Conservation (phyloP, 2,888 invertebrate species). For the Tuberolachnus salignus region DNA sequence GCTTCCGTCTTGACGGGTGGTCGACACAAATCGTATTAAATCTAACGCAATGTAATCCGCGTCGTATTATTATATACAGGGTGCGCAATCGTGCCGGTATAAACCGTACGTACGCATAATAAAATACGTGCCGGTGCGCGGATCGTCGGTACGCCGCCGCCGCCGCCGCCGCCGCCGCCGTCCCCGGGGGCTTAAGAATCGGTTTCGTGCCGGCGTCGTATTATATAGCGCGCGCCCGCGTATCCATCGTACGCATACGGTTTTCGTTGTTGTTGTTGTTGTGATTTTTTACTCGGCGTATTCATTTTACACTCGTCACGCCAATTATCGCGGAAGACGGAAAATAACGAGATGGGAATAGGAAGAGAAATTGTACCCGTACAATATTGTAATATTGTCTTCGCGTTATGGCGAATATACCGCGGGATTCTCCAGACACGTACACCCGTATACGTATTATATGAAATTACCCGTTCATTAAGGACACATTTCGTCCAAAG, state of each 20-base stretch:
- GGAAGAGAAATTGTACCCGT: neutral
- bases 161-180: too few species aligned
- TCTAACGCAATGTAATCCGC: slow-evolving; percentile 11
- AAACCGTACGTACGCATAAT: slow-evolving; percentile 4
- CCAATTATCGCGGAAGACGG: neutral
- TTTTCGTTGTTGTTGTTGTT: too few species aligned
- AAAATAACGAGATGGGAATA: slow-evolving; percentile 3
- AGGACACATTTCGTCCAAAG: neutral
- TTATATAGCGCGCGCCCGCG: neutral
- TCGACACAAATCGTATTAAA: slow-evolving; percentile 44
- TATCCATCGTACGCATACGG: neutral
- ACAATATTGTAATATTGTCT: too few species aligned
- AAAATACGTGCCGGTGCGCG: neutral
- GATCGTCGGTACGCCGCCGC: too few species aligned
- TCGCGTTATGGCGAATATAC: too few species aligned
- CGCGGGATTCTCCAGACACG: too few species aligned
- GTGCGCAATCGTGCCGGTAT: slow-evolving; percentile 6
- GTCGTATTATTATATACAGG: neutral
- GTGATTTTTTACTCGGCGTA: neutral
- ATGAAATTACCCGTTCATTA: neutral
- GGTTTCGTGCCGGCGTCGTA: neutral
- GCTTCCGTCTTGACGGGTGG: slow-evolving; percentile 27
- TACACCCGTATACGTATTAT: neutral
- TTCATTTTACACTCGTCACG: slow-evolving; percentile 7
- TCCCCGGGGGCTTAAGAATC: neutral